Evolutionary conservation across 2,888 invertebrate genomes (phyloP).

Genomic region (Endotricha flammealis): DNA sequence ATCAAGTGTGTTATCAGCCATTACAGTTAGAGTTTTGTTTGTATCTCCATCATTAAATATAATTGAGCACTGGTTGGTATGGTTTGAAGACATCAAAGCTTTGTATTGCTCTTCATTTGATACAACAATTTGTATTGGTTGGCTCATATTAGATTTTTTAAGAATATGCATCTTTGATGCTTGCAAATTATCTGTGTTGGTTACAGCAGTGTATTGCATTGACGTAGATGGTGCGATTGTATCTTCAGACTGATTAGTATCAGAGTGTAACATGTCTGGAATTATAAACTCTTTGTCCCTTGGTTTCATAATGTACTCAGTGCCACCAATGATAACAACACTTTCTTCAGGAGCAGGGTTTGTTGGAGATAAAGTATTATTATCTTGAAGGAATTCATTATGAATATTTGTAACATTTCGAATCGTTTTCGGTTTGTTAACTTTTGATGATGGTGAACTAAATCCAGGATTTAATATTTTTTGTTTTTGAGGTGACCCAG

Average conservation of each 20-base stretch:
- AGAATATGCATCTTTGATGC: conserved; percentile 44
- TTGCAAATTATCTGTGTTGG: conserved; percentile 33
- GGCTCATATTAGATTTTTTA: conserved; percentile 49
- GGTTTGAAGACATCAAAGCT: conserved; percentile 61
- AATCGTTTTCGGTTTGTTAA: conserved; percentile 27
- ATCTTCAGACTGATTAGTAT: conserved; percentile 34
- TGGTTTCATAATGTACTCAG: conserved; percentile 71
- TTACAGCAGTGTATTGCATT: conserved; percentile 40
- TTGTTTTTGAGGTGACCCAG: conserved; percentile 34
- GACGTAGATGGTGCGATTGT: conserved; percentile 40
- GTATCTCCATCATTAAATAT: conserved; percentile 59
- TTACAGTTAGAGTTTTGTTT: conserved; percentile 59
- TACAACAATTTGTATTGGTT: conserved; percentile 70
- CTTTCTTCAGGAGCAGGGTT: conserved; percentile 38
- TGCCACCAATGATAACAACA: conserved; percentile 77
- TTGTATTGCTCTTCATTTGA: conserved; percentile 73
- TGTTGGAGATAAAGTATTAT: conserved; percentile 20
- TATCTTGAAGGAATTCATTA: conserved; percentile 39
- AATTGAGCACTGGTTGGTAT: too few species aligned
- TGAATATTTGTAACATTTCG: conserved; percentile 25
- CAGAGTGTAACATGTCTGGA: conserved; percentile 39
- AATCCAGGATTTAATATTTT: conserved; percentile 63
- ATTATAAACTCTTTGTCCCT: conserved; percentile 39
- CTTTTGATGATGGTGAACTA: conserved; percentile 27
- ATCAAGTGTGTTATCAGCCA: conserved; percentile 42